phyloP scores from a whole-genome alignment of 1,140 invertebrate species.

The Lucilia cuprina region DNA sequence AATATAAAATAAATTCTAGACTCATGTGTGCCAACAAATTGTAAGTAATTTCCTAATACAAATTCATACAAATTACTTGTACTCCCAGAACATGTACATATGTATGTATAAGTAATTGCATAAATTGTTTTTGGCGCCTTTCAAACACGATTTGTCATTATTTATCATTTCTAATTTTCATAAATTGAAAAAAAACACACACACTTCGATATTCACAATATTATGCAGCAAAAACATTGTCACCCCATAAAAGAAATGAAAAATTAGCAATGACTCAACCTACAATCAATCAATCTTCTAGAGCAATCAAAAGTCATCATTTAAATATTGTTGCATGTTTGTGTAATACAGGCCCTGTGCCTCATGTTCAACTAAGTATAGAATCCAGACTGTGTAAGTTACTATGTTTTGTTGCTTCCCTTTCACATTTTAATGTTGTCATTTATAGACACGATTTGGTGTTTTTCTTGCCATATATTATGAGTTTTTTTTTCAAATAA shows the following conservation, averaged over 20 bases:
- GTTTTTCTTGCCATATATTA: background rate
- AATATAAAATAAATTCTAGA: background rate
- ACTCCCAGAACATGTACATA: background rate
- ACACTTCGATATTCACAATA: background rate
- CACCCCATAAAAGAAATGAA: conserved; percentile 21
- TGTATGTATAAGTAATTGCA: background rate
- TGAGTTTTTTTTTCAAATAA: background rate
- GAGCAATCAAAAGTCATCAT: background rate
- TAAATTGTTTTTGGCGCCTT: conserved; percentile 20
- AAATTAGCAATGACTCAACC: conserved; percentile 31
- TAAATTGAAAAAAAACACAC: conserved; percentile 12
- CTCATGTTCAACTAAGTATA: background rate
- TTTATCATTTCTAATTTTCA: conserved; percentile 31
- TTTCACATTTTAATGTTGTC: background rate
- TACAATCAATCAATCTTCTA: conserved; percentile 34
- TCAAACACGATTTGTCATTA: conserved; percentile 23
- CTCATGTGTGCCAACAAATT: background rate
- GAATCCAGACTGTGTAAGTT: background rate
- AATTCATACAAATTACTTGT: background rate
- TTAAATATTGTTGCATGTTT: background rate
- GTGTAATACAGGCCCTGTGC: background rate
- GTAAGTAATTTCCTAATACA: conserved; percentile 1
- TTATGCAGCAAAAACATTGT: conserved; percentile 14
- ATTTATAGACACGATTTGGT: background rate
- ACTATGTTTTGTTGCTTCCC: background rate